Evolutionary conservation across 2,888 invertebrate genomes (phyloP).

Genomic region (Drosophila monieri): DNA sequence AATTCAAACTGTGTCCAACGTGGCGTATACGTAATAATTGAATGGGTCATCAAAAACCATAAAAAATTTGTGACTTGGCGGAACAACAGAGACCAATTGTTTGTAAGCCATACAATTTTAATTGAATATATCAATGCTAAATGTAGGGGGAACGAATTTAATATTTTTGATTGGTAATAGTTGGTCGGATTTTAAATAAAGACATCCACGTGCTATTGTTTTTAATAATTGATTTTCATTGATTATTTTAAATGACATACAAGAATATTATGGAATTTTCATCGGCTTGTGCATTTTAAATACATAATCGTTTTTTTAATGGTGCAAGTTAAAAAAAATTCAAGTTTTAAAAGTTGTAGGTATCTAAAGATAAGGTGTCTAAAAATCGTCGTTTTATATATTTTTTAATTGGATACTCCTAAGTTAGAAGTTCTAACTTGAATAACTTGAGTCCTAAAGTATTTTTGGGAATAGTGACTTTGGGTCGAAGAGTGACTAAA

Average conservation of each 20-base stretch:
- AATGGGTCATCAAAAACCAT: neutral
- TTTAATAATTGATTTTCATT: neutral
- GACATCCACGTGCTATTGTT: neutral
- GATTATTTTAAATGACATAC: neutral
- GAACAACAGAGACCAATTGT: constrained; percentile 12
- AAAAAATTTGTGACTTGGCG: neutral
- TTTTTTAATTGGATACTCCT: too few species aligned
- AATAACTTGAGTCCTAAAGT: too few species aligned
- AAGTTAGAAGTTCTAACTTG: too few species aligned
- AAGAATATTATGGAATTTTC: too few species aligned
- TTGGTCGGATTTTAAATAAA: neutral
- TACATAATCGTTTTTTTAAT: neutral
- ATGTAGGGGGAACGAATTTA: neutral
- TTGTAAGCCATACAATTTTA: constrained; percentile 25
- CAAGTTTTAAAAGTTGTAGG: too few species aligned
- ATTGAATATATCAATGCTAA: constrained; percentile 5
- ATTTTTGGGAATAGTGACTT: too few species aligned
- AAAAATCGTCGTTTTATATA: too few species aligned
- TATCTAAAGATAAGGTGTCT: too few species aligned
- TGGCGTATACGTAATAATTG: constrained; percentile 24
- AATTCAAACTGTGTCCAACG: constrained; percentile 4
- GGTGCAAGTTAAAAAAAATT: too few species aligned
- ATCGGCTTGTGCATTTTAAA: neutral
- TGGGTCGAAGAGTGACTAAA: neutral
- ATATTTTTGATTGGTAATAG: neutral